Base-by-base conservation (phyloP, 2,113 vertebrate genomes). In the Coreoperca whiteheadi region DNA sequence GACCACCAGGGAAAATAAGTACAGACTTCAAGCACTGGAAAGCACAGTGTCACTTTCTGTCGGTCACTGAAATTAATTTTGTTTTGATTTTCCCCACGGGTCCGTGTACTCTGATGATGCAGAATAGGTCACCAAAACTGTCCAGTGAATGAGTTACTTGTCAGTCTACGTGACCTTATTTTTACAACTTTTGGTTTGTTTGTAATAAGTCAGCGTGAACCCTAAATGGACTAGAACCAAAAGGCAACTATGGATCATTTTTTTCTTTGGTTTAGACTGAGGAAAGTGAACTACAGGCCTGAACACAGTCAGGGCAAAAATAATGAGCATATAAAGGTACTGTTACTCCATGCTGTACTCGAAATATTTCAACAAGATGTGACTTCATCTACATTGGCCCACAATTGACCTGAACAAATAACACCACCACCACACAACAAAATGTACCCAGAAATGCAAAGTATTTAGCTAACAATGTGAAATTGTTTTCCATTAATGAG, bases 401-500 rank as follows among this genome's bases (percentile, higher is more conserved):
- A 61, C 50, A 74, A 23, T 65, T 81, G 60, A 75, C 25, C 74
- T 32, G 60, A 23, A 23, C 25, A 43, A 74, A 28, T 59, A 61
- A 37, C 2, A 53, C 10, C 51, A 39, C n/a, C 51, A 39, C 11
- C 1, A 43, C 41, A 15, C 10, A 65, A 82, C 57, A 77, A 25
- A 54, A 68, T 65, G n/a, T 28, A 14, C 30, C 39, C 18, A 74
- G 23, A 72, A 57, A 76, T 65, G 32, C 37, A 56, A n/a, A 63
- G 21, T 54, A 43, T 50, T 63, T 65, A 34, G 41, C 32, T 11
- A 83, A 64, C 39, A 63, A 57, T 39, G 23, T 65, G 59, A 32
- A 68, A 46, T 67, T 73, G 63, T 51, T 85, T 12, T 59, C 34
- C 32, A 54, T 78, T 85, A 84, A 90, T 84, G 74, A 68, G 77